Percentiles rank a stretch among this genome's conserved stretches.
Evolutionary conservation across 2,113 vertebrate genomes (phyloP).

Genomic region (Hyla sarda): DNA sequence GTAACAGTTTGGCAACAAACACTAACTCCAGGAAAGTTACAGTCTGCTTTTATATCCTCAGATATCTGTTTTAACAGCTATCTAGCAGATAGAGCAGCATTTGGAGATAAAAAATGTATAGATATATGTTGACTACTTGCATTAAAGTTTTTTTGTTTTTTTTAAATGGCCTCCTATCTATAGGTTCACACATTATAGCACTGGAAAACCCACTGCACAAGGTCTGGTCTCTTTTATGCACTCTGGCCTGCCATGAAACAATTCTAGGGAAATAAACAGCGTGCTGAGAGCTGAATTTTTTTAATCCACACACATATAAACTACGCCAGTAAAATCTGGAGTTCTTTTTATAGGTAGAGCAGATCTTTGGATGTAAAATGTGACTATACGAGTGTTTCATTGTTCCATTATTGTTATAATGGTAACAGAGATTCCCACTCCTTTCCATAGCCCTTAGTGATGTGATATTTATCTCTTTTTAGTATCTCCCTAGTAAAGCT

Average conservation of each 20-base stretch:
- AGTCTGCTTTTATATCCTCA: too few relatives aligned
- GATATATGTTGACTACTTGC: too few relatives aligned
- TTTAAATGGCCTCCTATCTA: too few relatives aligned
- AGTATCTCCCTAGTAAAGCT: not conserved
- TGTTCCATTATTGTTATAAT: slow-evolving; percentile 12
- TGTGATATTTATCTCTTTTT: slow-evolving; percentile 9
- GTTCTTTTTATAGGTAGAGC: not conserved
- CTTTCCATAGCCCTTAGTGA: too few relatives aligned
- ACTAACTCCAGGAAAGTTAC: too few relatives aligned
- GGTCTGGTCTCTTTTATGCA: not conserved
- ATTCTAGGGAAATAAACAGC: slow-evolving; percentile 8
- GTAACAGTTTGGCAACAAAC: too few relatives aligned
- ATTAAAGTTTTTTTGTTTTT: too few relatives aligned
- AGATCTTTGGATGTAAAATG: not conserved
- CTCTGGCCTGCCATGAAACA: slow-evolving; percentile 11
- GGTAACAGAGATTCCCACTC: not conserved
- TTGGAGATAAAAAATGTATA: too few relatives aligned
- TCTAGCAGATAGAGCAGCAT: too few relatives aligned
- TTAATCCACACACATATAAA: not conserved
- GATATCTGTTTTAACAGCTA: too few relatives aligned
- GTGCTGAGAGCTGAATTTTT: not conserved
- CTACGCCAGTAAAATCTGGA: not conserved
- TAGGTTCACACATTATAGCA: too few relatives aligned
- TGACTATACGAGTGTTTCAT: not conserved
- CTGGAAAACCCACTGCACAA: too few relatives aligned